These are phyloP conservation scores for Rhinogobius similis DNA, from an alignment of 2,113 vertebrate genomes.

Conservation along the genomic window DNA sequence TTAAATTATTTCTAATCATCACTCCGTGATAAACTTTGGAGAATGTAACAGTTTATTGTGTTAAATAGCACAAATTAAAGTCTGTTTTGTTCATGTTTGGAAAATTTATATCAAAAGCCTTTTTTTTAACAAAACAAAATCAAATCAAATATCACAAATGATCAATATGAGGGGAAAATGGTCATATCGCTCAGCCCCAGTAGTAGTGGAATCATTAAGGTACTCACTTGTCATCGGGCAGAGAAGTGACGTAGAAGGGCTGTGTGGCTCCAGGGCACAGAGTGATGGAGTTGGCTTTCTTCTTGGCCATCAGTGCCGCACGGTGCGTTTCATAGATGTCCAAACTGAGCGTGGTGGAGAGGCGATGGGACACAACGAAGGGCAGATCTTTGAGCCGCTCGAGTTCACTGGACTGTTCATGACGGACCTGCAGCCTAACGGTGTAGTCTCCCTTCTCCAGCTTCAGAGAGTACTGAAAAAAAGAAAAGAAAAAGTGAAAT, in stretches of 20 bases:
- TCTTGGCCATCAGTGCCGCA: conserved; percentile 91
- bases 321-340: conserved; percentile 94
- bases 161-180: neutral
- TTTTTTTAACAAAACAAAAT: too few species aligned
- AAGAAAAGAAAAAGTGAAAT: conserved; percentile 27
- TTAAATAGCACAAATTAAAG: neutral
- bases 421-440: conserved; percentile 93
- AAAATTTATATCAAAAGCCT: too few species aligned
- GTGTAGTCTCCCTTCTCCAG: conserved; percentile 98
- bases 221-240: conserved; percentile 96
- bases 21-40: neutral
- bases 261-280: conserved; percentile 87
- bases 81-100: neutral
- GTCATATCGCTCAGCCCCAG: too few species aligned
- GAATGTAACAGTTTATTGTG: neutral
- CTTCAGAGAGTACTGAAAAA: conserved; percentile 91
- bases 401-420: conserved; percentile 92
- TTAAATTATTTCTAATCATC: too few species aligned
- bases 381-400: conserved; percentile 97
- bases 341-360: conserved; percentile 89
- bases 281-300: conserved; percentile 91
- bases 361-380: conserved; percentile 92
- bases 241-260: conserved; percentile 90
- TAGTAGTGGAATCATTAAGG: neutral
- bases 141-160: too few species aligned